Evolutionary conservation across 2,113 vertebrate species (phyloP), one percentile per base, ranked within the genome.

Genomic region (Alligator sinensis): DNA sequence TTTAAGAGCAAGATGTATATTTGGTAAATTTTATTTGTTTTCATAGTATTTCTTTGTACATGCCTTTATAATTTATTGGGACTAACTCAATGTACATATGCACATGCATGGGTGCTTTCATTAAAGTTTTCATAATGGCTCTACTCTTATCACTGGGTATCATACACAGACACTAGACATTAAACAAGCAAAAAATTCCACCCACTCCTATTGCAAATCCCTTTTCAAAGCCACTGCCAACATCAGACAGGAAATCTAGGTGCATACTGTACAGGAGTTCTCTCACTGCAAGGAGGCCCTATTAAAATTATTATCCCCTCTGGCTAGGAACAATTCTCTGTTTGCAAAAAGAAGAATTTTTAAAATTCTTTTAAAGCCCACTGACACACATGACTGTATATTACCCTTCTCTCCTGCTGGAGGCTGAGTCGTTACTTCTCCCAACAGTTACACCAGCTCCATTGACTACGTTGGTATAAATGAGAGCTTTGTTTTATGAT

Each of bases 71-170:
- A 38, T 21, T 5, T 74, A 58, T 80, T 79, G 59, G 63, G 74
- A 84, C 60, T 25, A 84, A 28, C 63, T 22, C 72, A 0, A 60
- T 90, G 72, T 58, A 72, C 27, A 66, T 15, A 54, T 76, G 74
- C 66, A 16, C 54, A 89, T 38, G 64, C 87, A 79, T 84, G 81
- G 83, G 78, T 85, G 70, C 82, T 91, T 96, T 94, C 79, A 72
- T 83, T 95, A 91, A 63, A 91, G 54, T 89, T 95, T 92, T 82
- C 68, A 10, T 90, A 89, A 91, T 86, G 75, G 57, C 84, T 82
- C 88, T 28, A 18, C 85, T 80, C 77, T 95, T 84, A 81, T 80
- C 77, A 77, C 92, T 25, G 55, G 38, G 72, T 60, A 85, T 91
- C 86, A 83, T 61, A 72, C n/a, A 87, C 76, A 91, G 64, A 72